Conservation (phyloP, 2,113 vertebrate species). For the Aptenodytes patagonicus region DNA sequence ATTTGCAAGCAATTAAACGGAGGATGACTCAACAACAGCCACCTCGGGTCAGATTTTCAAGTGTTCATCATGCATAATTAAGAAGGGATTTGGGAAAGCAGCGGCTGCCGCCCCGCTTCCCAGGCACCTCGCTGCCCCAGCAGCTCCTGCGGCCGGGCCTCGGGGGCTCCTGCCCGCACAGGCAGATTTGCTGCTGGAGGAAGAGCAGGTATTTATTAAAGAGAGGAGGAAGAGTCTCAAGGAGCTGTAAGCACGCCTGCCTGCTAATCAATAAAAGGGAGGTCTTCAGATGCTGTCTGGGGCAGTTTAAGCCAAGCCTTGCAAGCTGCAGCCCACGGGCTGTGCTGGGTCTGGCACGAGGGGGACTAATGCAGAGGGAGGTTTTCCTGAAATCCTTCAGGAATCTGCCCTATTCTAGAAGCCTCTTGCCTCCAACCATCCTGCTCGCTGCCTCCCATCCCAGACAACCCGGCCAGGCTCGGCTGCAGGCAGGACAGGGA, state of each 20-base stretch:
- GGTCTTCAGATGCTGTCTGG: neutral
- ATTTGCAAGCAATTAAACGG: conserved; percentile 50
- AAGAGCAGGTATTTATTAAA: neutral
- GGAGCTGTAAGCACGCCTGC: neutral
- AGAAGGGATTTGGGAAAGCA: neutral
- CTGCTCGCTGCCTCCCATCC: neutral
- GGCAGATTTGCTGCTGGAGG: neutral
- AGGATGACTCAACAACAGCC: conserved; percentile 40
- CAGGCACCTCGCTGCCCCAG: neutral
- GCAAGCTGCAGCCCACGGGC: neutral
- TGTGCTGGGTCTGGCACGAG: neutral
- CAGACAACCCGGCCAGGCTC: fast-evolving
- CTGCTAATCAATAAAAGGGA: neutral
- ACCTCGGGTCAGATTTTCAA: conserved; percentile 26
- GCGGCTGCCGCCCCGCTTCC: neutral
- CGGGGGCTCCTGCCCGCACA: neutral
- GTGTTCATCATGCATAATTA: neutral
- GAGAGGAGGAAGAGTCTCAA: neutral
- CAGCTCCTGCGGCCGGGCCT: fast-evolving
- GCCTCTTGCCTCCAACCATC: neutral
- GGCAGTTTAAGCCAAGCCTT: neutral
- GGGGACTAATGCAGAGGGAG: fast-evolving
- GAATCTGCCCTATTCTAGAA: neutral
- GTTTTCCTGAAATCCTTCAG: neutral
- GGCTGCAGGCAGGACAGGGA: neutral